phyloP scores from a whole-genome alignment of 2,113 vertebrate species.

The Lepus americanus region DNA sequence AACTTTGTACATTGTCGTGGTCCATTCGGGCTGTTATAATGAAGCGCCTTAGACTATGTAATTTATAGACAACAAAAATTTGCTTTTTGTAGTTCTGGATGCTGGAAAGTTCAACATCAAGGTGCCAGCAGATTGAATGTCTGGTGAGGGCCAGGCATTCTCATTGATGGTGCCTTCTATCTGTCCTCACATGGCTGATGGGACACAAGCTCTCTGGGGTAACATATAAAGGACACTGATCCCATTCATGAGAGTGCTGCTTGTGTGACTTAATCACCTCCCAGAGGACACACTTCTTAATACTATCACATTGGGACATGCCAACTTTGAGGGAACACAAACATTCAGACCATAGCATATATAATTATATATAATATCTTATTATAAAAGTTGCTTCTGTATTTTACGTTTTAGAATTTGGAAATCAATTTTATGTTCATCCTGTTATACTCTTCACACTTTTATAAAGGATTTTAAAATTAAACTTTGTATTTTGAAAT shows the following conservation, averaged over 20 bases:
- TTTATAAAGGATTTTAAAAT: not conserved
- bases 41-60: not conserved
- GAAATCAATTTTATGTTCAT: not conserved
- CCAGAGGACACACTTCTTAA: too few species aligned
- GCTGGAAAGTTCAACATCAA: not conserved
- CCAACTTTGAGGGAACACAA: not conserved
- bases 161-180: not conserved
- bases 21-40: not conserved
- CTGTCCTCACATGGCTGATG: not conserved
- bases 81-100: not conserved
- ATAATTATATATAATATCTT: not conserved
- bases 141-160: not conserved
- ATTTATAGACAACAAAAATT: not conserved
- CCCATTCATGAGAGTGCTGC: not conserved
- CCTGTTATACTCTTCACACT: not conserved
- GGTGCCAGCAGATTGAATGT: not conserved
- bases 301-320: too few species aligned
- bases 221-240: not conserved
- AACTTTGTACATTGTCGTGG: not conserved
- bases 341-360: not conserved
- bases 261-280: not conserved
- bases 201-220: not conserved
- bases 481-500: not conserved
- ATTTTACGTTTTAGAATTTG: constrained; percentile 1
- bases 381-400: not conserved